Evolutionary conservation across 1,140 invertebrate species (phyloP).

Genomic region (Dreissena polymorpha): DNA sequence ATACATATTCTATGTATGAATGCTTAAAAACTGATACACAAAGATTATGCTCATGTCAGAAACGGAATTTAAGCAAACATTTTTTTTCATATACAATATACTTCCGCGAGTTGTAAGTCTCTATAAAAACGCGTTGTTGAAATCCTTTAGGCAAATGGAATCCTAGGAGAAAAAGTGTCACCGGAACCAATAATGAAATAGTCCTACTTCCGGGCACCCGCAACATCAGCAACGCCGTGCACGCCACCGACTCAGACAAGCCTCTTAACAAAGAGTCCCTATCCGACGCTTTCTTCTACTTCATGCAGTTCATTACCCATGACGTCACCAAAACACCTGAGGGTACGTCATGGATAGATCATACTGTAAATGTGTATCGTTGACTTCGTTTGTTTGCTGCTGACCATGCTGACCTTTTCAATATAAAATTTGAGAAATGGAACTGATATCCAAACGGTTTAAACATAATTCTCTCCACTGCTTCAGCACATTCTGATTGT

Average conservation of each 20-base stretch:
- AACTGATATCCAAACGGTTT: too few species aligned
- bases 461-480: too few species aligned
- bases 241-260: background rate
- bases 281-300: constrained; percentile 6
- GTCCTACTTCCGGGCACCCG: constrained; percentile 1
- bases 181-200: background rate
- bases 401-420: too few species aligned
- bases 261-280: background rate
- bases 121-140: too few species aligned
- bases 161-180: background rate
- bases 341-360: constrained; percentile 20
- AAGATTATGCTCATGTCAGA: too few species aligned
- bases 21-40: too few species aligned
- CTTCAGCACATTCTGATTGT: too few species aligned
- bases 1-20: too few species aligned
- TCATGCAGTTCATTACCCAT: constrained; percentile 28
- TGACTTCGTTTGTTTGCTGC: too few species aligned
- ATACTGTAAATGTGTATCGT: too few species aligned
- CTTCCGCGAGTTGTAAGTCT: background rate
- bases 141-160: constrained; percentile 3
- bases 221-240: constrained; percentile 6
- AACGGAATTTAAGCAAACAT: too few species aligned
- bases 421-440: too few species aligned
- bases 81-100: background rate
- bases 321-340: constrained; percentile 29